Conservation (phyloP, 2,797 vertebrate genomes). For the Parauchenoglanis punctatus region DNA sequence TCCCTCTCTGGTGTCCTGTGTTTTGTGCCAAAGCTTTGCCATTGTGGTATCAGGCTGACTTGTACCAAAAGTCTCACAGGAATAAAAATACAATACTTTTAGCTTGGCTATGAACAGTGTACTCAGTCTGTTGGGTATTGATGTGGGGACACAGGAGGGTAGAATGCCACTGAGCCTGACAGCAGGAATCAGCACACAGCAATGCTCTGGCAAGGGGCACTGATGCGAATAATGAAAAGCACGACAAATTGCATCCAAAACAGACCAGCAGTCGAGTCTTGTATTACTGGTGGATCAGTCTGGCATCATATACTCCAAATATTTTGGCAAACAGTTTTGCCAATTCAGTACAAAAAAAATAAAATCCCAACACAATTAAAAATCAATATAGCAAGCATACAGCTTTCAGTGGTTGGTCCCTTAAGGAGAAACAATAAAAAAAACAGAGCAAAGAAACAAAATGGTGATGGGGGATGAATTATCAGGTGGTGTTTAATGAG, state of each 20-base stretch:
- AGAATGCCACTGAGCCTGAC: constrained; percentile 4
- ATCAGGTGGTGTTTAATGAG: constrained; percentile 33
- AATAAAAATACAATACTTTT: constrained; percentile 19
- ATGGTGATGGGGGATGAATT: constrained; percentile 26
- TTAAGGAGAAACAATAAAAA: background rate
- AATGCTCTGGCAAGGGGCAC: background rate
- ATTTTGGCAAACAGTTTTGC: background rate
- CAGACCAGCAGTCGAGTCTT: background rate
- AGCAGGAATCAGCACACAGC: background rate
- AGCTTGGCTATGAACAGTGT: background rate
- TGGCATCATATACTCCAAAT: background rate
- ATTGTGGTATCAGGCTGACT: background rate
- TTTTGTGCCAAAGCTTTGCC: background rate
- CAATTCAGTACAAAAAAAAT: background rate
- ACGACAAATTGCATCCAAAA: background rate
- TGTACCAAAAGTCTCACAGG: constrained; percentile 1
- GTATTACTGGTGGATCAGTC: background rate
- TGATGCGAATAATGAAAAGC: background rate
- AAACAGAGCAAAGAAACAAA: constrained; percentile 23
- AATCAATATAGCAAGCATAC: background rate
- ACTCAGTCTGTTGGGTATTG: background rate
- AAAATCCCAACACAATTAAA: background rate
- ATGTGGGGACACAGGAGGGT: background rate
- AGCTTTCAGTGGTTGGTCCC: background rate
- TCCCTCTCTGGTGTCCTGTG: background rate